These are phyloP conservation scores for Dasyprocta punctata DNA, from an alignment of 2,113 vertebrate genomes.

Conservation along the genomic window DNA sequence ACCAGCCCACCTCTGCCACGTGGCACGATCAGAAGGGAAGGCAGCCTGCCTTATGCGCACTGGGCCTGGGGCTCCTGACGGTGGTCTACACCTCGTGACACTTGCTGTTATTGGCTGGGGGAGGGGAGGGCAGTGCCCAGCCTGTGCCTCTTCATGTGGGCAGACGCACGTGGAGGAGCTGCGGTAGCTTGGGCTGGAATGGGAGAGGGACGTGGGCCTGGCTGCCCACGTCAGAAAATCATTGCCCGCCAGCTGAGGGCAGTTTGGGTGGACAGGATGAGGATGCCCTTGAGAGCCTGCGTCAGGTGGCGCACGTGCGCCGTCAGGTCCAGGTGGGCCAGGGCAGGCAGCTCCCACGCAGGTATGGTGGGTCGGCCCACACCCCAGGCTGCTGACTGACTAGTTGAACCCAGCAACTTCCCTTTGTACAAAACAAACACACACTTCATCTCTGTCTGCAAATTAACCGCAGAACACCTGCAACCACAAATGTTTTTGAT, in stretches of 20 bases:
- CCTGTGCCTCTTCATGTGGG: conserved; percentile 16
- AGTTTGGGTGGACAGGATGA: conserved; percentile 39
- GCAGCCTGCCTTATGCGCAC: conserved; percentile 55
- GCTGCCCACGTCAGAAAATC: neutral
- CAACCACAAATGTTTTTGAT: conserved; percentile 22
- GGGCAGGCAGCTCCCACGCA: neutral
- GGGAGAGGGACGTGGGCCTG: conserved; percentile 21
- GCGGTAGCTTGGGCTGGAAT: neutral
- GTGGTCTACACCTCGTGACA: neutral
- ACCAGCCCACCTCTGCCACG: conserved; percentile 52
- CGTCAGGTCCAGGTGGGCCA: neutral
- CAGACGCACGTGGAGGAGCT: neutral
- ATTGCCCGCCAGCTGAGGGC: neutral
- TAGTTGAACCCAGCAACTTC: conserved; percentile 38
- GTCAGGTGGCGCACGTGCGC: neutral
- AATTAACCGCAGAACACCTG: neutral
- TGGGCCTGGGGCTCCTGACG: conserved; percentile 44
- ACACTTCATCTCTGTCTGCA: conserved; percentile 55
- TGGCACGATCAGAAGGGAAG: conserved; percentile 67
- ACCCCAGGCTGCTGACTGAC: conserved; percentile 12
- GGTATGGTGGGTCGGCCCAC: neutral
- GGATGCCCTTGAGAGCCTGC: conserved; percentile 51
- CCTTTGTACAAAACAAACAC: neutral
- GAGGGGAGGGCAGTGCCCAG: neutral
- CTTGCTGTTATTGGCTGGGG: neutral